These are phyloP conservation scores for Diachrysia chrysitis DNA, from an alignment of 2,888 invertebrate species.

Conservation along the genomic window DNA sequence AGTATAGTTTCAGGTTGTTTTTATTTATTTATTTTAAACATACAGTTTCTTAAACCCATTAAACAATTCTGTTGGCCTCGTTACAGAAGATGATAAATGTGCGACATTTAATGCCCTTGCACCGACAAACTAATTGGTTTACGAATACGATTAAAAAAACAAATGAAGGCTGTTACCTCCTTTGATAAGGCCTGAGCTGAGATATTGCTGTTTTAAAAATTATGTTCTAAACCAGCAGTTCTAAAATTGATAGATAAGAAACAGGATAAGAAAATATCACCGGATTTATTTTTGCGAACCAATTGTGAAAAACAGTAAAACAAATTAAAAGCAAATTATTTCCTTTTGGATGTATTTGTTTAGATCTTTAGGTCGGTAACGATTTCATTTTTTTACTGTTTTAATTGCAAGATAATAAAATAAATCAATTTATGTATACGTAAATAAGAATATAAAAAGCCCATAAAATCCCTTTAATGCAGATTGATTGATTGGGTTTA, in stretches of 20 bases:
- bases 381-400: too few species aligned
- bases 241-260: not conserved
- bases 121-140: slow-evolving; percentile 25
- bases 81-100: slow-evolving; percentile 10
- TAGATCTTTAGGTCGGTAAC: too few species aligned
- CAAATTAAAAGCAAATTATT: not conserved
- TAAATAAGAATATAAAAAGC: too few species aligned
- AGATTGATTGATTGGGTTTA: too few species aligned
- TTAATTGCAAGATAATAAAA: too few species aligned
- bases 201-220: too few species aligned
- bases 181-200: not conserved
- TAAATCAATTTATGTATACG: too few species aligned
- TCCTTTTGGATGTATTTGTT: too few species aligned
- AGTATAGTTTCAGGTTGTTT: too few species aligned
- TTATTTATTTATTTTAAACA: too few species aligned
- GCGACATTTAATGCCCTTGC: slow-evolving; percentile 5
- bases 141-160: slow-evolving; percentile 29
- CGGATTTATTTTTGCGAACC: not conserved
- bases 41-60: too few species aligned
- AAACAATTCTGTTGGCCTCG: slow-evolving; percentile 12
- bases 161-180: slow-evolving; percentile 16
- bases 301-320: not conserved
- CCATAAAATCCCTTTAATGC: too few species aligned
- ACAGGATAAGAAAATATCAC: not conserved
- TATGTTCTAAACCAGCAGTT: not conserved